Evolutionary conservation across 2,797 vertebrate species (phyloP).

Genomic region (Petrocephalus schoutedeni): DNA sequence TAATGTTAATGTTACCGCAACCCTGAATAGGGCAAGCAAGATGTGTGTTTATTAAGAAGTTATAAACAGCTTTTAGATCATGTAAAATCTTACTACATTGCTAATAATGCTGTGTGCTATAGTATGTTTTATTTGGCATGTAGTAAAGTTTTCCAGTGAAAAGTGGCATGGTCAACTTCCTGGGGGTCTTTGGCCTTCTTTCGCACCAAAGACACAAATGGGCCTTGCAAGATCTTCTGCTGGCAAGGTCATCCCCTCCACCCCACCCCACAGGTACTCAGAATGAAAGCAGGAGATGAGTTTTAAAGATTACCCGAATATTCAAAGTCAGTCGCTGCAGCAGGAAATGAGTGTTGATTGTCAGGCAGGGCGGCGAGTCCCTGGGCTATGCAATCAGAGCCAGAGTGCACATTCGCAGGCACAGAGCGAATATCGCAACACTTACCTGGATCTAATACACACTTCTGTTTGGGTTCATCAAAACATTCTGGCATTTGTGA

Average conservation of each 20-base stretch:
- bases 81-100: neutral
- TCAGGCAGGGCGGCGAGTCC: neutral
- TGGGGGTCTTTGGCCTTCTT: neutral
- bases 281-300: neutral
- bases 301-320: neutral
- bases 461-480: conserved; percentile 18
- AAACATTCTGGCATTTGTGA: conserved; percentile 14
- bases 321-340: neutral
- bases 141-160: neutral
- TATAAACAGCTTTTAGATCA: neutral
- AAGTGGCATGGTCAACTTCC: neutral
- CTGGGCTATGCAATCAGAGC: neutral
- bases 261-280: neutral
- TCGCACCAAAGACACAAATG: neutral
- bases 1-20: neutral
- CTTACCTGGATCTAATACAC: conserved; percentile 18
- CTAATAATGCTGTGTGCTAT: neutral
- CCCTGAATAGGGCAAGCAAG: neutral
- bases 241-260: neutral
- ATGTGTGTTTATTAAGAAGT: neutral
- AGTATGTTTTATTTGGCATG: neutral
- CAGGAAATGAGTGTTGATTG: conserved; percentile 34
- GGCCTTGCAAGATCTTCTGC: too few species aligned
- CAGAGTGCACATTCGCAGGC: neutral
- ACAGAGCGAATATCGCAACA: neutral